Evolutionary conservation across 1,140 invertebrate species (phyloP).

Genomic region (Drosophila miranda): DNA sequence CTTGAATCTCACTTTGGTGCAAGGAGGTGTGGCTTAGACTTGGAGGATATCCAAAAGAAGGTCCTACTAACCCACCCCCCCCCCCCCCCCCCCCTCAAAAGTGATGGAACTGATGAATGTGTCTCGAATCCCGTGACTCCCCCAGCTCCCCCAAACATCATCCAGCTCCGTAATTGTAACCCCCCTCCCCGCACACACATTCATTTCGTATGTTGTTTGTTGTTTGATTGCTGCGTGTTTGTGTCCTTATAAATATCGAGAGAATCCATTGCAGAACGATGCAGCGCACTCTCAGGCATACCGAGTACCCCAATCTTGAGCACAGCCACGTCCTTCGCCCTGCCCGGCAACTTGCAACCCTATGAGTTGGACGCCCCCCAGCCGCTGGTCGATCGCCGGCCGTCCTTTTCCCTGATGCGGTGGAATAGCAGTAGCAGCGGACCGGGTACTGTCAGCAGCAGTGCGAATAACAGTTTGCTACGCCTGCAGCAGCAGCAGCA

Average conservation of each 20-base stretch:
- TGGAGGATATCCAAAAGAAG: slow-evolving; percentile 17
- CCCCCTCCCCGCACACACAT: slow-evolving; percentile 3
- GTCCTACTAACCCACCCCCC: no score
- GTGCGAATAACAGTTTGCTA: slow-evolving; percentile 60
- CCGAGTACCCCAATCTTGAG: slow-evolving; percentile 75
- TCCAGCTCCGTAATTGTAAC: neutral
- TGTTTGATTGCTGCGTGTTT: slow-evolving; percentile 49
- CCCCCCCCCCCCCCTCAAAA: no score
- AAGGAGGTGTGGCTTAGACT: neutral
- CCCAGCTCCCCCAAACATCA: neutral
- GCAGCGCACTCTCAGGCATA: slow-evolving; percentile 83
- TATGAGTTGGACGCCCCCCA: slow-evolving; percentile 83
- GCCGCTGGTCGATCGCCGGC: slow-evolving; percentile 83
- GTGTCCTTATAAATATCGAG: slow-evolving; percentile 75
- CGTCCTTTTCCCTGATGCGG: slow-evolving; percentile 83
- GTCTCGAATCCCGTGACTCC: slow-evolving; percentile 21
- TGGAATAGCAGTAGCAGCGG: slow-evolving; percentile 74
- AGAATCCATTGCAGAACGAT: slow-evolving; percentile 83
- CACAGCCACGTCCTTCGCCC: slow-evolving; percentile 74
- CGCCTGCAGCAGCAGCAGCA: slow-evolving; percentile 57
- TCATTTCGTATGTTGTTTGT: slow-evolving; percentile 34
- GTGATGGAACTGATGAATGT: slow-evolving; percentile 52
- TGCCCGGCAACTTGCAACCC: slow-evolving; percentile 65
- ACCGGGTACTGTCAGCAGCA: slow-evolving; percentile 48
- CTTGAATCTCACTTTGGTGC: slow-evolving; percentile 35